Percentiles rank a stretch among this genome's conserved stretches.
Evolutionary conservation across 2,113 vertebrate genomes (phyloP).

Genomic region (Amphilophus citrinellus): DNA sequence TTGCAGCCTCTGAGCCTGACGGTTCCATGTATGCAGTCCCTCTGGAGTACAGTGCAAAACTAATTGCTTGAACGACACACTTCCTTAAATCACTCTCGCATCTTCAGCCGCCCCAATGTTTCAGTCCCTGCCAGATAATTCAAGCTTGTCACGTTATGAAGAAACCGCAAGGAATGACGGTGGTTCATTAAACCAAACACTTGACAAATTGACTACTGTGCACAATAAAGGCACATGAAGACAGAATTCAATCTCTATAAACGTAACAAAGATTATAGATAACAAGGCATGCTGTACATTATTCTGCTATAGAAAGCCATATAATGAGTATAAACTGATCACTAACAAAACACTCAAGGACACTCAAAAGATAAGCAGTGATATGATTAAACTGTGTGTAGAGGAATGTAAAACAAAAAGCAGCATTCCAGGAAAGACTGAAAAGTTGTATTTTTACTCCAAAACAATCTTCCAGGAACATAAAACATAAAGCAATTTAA

Average conservation of each 20-base stretch:
- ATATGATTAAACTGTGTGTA: neutral
- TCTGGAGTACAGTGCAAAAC: slow-evolving; percentile 46
- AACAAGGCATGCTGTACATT: neutral
- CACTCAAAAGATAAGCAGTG: neutral
- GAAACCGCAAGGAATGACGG: neutral
- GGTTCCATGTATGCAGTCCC: slow-evolving; percentile 47
- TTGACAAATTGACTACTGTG: neutral
- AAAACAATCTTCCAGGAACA: neutral
- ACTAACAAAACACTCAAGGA: neutral
- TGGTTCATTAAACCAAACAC: neutral
- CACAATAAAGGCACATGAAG: neutral
- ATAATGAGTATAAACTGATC: neutral
- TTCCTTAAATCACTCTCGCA: slow-evolving; percentile 48
- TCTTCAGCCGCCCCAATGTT: slow-evolving; percentile 17
- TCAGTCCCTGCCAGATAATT: slow-evolving; percentile 21
- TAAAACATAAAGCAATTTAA: slow-evolving; percentile 14
- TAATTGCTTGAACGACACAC: slow-evolving; percentile 57
- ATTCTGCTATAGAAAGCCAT: neutral
- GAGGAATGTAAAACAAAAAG: neutral
- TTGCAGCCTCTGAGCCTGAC: slow-evolving; percentile 41
- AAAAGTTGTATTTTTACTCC: slow-evolving; percentile 2
- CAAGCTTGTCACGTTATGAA: neutral
- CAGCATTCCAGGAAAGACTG: neutral
- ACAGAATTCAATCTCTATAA: neutral
- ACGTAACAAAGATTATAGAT: neutral